Conservation (phyloP, 30 jellyfish, hydroid and myxozoan genomes). For the Turritopsis dohrnii region DNA sequence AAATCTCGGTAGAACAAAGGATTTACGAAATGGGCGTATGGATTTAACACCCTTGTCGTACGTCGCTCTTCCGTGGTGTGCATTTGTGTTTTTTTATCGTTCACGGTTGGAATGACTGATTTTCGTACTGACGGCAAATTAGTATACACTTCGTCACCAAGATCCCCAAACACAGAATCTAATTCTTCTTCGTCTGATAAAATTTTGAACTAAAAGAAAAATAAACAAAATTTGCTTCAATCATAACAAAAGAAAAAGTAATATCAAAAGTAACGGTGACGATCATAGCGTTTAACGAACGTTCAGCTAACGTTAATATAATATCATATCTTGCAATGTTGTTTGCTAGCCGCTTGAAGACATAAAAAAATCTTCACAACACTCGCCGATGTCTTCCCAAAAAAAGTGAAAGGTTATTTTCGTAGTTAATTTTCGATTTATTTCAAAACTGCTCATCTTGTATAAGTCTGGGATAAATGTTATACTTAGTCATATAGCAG, state of each 20-base stretch:
- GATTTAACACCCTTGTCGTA: not conserved
- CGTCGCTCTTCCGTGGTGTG: not conserved
- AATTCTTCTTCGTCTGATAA: not conserved
- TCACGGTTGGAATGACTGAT: not conserved
- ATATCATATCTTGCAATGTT: too few relatives aligned
- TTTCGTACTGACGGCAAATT: conserved; percentile 3
- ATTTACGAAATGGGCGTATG: not conserved
- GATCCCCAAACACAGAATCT: conserved; percentile 5
- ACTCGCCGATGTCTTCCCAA: too few relatives aligned
- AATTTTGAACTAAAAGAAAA: not conserved
- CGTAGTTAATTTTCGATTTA: too few relatives aligned
- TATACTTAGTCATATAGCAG: too few relatives aligned
- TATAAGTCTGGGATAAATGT: too few relatives aligned
- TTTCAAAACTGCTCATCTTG: too few relatives aligned
- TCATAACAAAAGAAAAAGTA: not conserved
- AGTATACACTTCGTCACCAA: conserved; percentile 14
- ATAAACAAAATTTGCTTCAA: not conserved
- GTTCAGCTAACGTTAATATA: too few relatives aligned
- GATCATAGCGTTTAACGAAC: too few relatives aligned
- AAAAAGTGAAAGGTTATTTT: too few relatives aligned
- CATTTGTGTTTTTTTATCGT: not conserved
- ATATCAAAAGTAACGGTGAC: not conserved
- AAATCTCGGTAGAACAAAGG: not conserved
- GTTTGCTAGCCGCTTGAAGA: too few relatives aligned
- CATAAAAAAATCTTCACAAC: too few relatives aligned